Conservation (phyloP, 2,888 invertebrate genomes). For the Ligdia adustata region DNA sequence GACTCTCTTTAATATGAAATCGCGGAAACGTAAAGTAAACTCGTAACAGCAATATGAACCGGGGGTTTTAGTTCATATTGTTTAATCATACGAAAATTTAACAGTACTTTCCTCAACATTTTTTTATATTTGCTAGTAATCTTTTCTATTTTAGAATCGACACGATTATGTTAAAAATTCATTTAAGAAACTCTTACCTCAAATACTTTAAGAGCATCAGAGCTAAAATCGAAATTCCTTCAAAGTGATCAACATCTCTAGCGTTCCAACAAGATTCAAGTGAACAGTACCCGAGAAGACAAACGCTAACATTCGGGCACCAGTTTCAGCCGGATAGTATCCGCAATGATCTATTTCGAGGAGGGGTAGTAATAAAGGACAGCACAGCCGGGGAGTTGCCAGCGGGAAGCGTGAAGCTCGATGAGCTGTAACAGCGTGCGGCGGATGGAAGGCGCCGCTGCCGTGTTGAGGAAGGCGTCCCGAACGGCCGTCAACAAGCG, state of each 20-base stretch:
- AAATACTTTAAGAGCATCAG: too few relatives aligned
- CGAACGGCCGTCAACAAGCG: slow-evolving; percentile 91
- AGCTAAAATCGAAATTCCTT: too few relatives aligned
- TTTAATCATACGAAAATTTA: not conserved
- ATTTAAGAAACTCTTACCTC: too few relatives aligned
- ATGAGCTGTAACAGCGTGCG: slow-evolving; percentile 95
- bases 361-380: slow-evolving; percentile 94
- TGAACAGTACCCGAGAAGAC: not conserved
- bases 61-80: slow-evolving; percentile 6
- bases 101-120: too few relatives aligned
- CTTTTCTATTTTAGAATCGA: too few relatives aligned
- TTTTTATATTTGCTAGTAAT: too few relatives aligned
- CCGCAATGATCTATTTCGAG: slow-evolving; percentile 64
- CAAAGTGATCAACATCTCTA: too few relatives aligned
- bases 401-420: slow-evolving; percentile 94
- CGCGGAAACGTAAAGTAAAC: too few relatives aligned
- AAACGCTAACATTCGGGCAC: not conserved
- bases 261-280: not conserved
- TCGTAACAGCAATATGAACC: slow-evolving; percentile 6
- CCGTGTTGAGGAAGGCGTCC: slow-evolving; percentile 92
- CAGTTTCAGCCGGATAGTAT: not conserved
- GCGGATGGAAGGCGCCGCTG: slow-evolving; percentile 89
- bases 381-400: slow-evolving; percentile 95
- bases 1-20: too few relatives aligned
- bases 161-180: too few relatives aligned